phyloP scores from a whole-genome alignment of 53 echinoderm and acorn worm genomes.

The Antedon mediterranea region DNA sequence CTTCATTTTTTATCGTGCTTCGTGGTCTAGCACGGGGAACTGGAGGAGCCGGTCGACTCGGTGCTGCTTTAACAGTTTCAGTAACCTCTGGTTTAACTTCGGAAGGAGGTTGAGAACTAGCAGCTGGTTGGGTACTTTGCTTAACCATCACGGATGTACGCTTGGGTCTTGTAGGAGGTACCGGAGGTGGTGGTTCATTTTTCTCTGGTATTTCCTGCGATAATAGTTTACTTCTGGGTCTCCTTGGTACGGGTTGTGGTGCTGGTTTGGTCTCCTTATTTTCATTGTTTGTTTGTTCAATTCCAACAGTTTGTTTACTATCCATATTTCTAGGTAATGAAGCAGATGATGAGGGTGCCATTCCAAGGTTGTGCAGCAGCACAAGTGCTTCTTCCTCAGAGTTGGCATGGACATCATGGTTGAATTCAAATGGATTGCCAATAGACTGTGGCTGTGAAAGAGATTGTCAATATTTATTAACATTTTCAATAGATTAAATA shows the following conservation, averaged over 20 bases:
- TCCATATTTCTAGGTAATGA: not conserved
- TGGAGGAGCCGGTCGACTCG: conserved; percentile 4
- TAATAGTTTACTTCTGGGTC: not conserved
- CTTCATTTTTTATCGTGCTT: not conserved
- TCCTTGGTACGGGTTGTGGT: not conserved
- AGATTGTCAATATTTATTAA: not conserved
- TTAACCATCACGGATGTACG: not conserved
- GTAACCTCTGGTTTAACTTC: not conserved
- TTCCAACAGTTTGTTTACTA: not conserved
- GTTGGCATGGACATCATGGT: conserved; percentile 48
- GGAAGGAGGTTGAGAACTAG: not conserved
- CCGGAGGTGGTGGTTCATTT: not conserved
- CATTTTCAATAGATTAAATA: no score
- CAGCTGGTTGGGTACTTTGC: not conserved
- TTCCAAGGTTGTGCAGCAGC: conserved; percentile 43
- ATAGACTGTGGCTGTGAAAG: conserved; percentile 19
- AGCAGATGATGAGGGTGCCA: not conserved
- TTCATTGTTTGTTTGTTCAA: not conserved
- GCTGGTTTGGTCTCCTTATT: not conserved
- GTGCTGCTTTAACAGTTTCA: not conserved
- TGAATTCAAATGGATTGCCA: conserved; percentile 68
- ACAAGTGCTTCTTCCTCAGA: conserved; percentile 45
- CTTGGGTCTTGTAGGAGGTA: not conserved
- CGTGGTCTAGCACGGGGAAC: not conserved
- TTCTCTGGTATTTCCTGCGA: not conserved